Base-by-base conservation (phyloP, 2,888 invertebrate species). In the Pecten maximus region DNA sequence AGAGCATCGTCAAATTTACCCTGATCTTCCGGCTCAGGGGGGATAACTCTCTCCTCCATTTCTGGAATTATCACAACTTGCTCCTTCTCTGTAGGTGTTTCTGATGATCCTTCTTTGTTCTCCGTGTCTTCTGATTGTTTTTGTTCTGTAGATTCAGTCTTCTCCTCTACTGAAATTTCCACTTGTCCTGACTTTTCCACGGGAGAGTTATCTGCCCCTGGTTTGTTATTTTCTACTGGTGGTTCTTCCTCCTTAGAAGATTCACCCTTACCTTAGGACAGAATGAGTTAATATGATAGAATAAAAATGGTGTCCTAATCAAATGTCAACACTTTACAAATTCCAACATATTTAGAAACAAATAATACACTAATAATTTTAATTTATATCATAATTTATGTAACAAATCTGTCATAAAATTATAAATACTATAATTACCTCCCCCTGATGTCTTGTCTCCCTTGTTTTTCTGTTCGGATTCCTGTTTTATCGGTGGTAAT, bases 1-100 rank as follows among this genome's bases (percentile, higher is more conserved):
- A 94, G 40, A 16, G 94, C 93, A 88, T 92, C 92, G 90, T 95
- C 94, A 94, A 95, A 94, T 86, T 92, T 90, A 40, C 91, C 87
- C 91, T 95, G 95, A 40, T 93, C 94, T 86, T 93, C 92, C 23
- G 93, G 92, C 12, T 93, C 94, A 74, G 74, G 74, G 74, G 74
- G 74, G 28, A 74, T 74, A 74, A 74, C 74, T 74, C 74, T 74
- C 12, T 74, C 74, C 74, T 35, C 74, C 4, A 74, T 74, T 74
- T 74, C 74, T 35, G 74, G 74, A 19, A 74, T 28, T 74, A 35
- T 74, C 8, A 74, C 74, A 74, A 10, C 35, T 6, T 74, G 35
- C 23, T 74, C 23, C 35, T 28, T 8, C 10, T 10, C 8, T 74
- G 74, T 74, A 12, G 74, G 19, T 3, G 54, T 19, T 54, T 54